Conservation (phyloP, 2,888 invertebrate species). For the Sphaeridia pumilis region DNA sequence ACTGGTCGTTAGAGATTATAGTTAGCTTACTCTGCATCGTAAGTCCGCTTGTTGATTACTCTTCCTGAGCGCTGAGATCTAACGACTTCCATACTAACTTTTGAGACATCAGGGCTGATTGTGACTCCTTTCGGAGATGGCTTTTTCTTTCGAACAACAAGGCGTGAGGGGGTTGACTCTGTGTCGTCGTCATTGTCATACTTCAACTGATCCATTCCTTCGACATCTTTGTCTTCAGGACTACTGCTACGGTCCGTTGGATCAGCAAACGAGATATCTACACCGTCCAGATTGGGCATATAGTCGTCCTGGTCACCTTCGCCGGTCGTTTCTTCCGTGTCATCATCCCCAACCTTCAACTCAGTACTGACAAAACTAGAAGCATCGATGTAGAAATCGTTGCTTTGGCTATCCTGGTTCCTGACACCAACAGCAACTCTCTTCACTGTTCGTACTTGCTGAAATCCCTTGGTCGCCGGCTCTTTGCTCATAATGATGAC, state of each 20-base stretch:
- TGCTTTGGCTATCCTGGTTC: too few relatives aligned
- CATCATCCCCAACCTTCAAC: neutral
- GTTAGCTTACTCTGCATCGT: too few relatives aligned
- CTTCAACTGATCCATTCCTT: too few relatives aligned
- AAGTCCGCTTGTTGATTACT: constrained; percentile 5
- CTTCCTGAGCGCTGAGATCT: constrained; percentile 6
- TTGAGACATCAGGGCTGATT: neutral
- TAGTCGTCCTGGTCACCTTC: neutral
- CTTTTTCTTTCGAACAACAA: too few relatives aligned
- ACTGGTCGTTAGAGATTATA: too few relatives aligned
- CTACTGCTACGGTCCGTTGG: too few relatives aligned
- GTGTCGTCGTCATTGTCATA: neutral
- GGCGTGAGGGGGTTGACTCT: neutral
- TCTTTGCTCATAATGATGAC: too few relatives aligned
- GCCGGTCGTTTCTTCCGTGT: neutral
- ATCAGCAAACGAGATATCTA: neutral
- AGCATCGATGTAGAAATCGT: neutral
- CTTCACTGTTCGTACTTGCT: neutral
- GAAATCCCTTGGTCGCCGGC: neutral
- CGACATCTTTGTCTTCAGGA: too few relatives aligned
- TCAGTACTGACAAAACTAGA: neutral
- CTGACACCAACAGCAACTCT: too few relatives aligned
- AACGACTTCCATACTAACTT: neutral
- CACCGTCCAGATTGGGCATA: neutral
- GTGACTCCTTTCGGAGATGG: neutral